Evolutionary conservation across 1,140 invertebrate genomes (phyloP).

Genomic region (Panulirus ornatus): DNA sequence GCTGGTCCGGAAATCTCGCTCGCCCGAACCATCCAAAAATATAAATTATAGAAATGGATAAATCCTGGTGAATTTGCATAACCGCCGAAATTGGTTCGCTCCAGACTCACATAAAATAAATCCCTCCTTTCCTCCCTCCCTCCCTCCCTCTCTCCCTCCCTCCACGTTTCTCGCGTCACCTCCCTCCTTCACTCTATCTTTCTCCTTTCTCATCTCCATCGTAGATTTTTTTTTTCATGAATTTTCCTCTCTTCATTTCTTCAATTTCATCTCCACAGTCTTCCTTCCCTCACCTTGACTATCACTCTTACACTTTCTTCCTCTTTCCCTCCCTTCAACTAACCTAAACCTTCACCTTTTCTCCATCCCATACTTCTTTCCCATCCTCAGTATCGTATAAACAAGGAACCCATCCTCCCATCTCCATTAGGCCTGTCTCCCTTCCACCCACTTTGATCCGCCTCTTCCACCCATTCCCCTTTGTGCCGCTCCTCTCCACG

Average conservation of each 20-base stretch:
- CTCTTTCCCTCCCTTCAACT: background rate
- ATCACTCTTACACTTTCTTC: background rate
- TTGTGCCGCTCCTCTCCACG: no score
- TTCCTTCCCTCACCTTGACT: background rate
- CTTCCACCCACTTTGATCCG: no score
- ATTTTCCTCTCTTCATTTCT: background rate
- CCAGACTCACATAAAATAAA: constrained; percentile 16
- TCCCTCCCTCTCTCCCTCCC: background rate
- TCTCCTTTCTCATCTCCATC: no score
- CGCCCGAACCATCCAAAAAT: background rate
- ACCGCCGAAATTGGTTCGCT: constrained; percentile 13
- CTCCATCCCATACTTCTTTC: background rate
- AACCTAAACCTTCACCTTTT: background rate
- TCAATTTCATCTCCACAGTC: background rate
- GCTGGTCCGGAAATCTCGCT: background rate
- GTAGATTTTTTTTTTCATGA: no score
- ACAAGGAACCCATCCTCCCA: no score
- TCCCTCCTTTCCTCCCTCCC: background rate
- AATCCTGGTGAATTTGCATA: constrained; percentile 18
- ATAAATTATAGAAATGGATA: constrained; percentile 24
- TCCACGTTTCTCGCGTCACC: background rate
- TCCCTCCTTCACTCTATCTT: background rate
- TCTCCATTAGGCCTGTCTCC: no score
- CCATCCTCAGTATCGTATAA: background rate
- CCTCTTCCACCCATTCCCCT: no score